Conservation (phyloP, 2,888 invertebrate genomes). For the Copidosoma aretas region DNA sequence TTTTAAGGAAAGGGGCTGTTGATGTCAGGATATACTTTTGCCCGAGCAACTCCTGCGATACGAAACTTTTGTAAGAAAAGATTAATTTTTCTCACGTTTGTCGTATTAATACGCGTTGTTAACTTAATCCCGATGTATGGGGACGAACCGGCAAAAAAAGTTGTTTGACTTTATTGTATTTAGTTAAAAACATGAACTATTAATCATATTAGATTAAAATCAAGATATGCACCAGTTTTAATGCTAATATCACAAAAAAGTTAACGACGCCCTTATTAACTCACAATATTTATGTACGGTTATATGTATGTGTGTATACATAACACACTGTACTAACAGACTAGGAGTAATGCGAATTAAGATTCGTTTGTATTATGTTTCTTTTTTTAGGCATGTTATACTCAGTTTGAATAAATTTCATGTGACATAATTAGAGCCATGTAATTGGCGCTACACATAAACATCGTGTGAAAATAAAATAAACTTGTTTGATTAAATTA, state of each 20-base stretch:
- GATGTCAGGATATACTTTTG: too few relatives aligned
- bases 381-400: background rate
- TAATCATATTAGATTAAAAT: background rate
- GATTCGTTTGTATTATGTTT: conserved; percentile 1
- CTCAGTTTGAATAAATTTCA: background rate
- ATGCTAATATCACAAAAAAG: background rate
- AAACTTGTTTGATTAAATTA: background rate
- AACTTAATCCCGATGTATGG: too few relatives aligned
- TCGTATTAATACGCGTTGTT: too few relatives aligned
- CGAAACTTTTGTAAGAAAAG: too few relatives aligned
- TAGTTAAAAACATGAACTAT: background rate
- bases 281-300: background rate
- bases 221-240: background rate
- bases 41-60: too few relatives aligned
- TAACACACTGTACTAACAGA: background rate
- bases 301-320: background rate
- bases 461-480: too few relatives aligned
- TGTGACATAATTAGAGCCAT: background rate
- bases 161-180: background rate
- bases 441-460: too few relatives aligned
- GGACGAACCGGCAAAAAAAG: too few relatives aligned
- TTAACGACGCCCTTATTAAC: conserved; percentile 20
- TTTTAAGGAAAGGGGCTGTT: too few relatives aligned
- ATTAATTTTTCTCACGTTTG: too few relatives aligned
- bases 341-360: conserved; percentile 11